Conservation (phyloP, 1,140 invertebrate genomes). For the Meloidogyne exigua region DNA sequence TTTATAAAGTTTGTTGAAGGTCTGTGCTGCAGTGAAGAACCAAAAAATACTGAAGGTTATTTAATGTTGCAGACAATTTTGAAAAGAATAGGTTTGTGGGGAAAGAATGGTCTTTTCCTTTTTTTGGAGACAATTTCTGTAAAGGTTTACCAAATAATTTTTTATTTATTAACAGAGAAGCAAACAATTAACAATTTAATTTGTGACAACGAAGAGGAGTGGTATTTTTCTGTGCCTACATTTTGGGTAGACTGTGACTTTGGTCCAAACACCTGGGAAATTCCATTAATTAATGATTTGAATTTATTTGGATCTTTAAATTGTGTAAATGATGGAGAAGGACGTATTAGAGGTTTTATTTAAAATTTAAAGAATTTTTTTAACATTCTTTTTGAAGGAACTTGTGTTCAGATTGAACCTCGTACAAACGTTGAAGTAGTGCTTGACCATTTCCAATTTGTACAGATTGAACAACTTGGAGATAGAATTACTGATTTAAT, state of each 20-base stretch:
- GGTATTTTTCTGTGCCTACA: constrained; percentile 29
- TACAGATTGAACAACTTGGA: constrained; percentile 28
- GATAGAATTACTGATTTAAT: constrained; percentile 18
- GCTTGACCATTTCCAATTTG: constrained; percentile 37
- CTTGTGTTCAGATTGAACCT: constrained; percentile 28
- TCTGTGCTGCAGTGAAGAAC: neutral
- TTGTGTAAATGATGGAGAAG: constrained; percentile 5
- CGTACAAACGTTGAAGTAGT: constrained; percentile 18
- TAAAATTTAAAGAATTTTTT: neutral
- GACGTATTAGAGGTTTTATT: neutral
- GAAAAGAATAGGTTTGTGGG: neutral
- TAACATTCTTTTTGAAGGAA: constrained; percentile 1
- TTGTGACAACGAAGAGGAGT: constrained; percentile 18
- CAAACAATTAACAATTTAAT: constrained; percentile 3
- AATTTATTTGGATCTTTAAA: constrained; percentile 21
- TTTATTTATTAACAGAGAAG: neutral
- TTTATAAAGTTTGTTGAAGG: constrained; percentile 3
- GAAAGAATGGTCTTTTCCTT: too few species aligned
- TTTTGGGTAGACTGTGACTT: constrained; percentile 38
- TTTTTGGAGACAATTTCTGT: too few species aligned
- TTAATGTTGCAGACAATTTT: neutral
- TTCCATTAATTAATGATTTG: constrained; percentile 27
- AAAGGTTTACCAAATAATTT: neutral
- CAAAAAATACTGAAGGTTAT: neutral
- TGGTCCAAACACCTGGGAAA: constrained; percentile 24